Evolutionary conservation across 2,888 invertebrate genomes (phyloP).

Genomic region (Galeruca laticollis): DNA sequence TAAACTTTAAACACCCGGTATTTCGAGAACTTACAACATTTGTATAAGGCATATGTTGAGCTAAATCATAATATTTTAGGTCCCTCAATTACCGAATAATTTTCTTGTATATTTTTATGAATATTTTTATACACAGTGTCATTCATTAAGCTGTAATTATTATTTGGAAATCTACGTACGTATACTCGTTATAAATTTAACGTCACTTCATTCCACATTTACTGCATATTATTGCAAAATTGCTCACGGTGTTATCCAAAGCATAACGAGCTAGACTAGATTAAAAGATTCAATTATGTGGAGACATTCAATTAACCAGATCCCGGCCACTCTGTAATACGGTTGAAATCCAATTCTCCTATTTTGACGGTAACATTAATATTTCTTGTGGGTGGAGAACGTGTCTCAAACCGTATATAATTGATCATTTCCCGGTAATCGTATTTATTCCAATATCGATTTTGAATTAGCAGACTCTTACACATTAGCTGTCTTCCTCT

Average conservation of each 20-base stretch:
- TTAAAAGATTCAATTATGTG: constrained; percentile 2
- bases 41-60: too few relatives aligned
- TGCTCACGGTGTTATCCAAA: background rate
- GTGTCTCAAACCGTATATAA: constrained; percentile 35
- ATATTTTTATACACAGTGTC: too few relatives aligned
- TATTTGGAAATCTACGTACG: too few relatives aligned
- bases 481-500: constrained; percentile 25
- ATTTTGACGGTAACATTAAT: constrained; percentile 32
- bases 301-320: background rate
- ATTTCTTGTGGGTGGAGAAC: constrained; percentile 35
- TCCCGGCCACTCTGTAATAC: constrained; percentile 5
- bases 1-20: too few relatives aligned
- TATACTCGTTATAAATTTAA: too few relatives aligned
- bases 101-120: too few relatives aligned
- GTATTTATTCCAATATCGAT: constrained; percentile 45
- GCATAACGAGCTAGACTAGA: background rate
- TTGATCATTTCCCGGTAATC: constrained; percentile 45
- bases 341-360: constrained; percentile 11
- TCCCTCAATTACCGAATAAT: too few relatives aligned
- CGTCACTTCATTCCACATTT: too few relatives aligned
- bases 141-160: too few relatives aligned
- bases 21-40: too few relatives aligned
- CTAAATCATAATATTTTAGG: too few relatives aligned
- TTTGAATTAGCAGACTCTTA: constrained; percentile 42
- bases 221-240: background rate